Base-by-base conservation (phyloP, 2,113 vertebrate genomes). In the Mustelus asterias region DNA sequence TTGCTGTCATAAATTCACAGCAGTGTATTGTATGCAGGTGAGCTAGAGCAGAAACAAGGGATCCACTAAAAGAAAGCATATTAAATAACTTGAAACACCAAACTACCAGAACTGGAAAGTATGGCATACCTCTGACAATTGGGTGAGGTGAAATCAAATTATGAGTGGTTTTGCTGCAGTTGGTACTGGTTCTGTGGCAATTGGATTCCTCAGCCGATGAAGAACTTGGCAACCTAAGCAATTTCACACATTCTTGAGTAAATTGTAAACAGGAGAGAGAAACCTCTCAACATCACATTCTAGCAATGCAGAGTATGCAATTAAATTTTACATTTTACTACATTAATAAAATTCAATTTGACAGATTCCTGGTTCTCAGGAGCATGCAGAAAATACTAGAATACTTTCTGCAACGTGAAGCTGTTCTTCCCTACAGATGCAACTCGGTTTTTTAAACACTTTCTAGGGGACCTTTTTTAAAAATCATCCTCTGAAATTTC, bases 121-220 rank as follows among this genome's bases (percentile, higher is more conserved):
- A 5, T 63, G 67, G 88, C 96, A 96, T 98, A 98, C 99, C 99
- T 97, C 97, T 98, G 96, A 98, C 95, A 96, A 98, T 97, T 44
- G 98, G 98, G 97, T 99, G 98, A 33, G 97, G 95, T 95, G 96
- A 96, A 3, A 96, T 96, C 95, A 96, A 96, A 65, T 10, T 96
- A 72, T 96, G 97, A 48, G 41, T 97, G 96, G 60, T 94, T 69
- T 94, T 94, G 63, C 63, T 94, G 24, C 20, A 69, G 67, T 72
- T 72, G 69, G 2, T 48, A 76, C 37, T 72, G 24, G 24, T 33
- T 48, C 41, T 95, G 41, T 24, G 14, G 76, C 69, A 76, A 29
- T 0, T 95, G 26, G 69, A 72, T 95, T 48, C 41, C 67, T 54
- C 94, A 95, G 41, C 41, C 44, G 24, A 76, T 29, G 65, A 16